These are phyloP conservation scores for Forbesichthys agassizii DNA, from an alignment of 2,113 vertebrate species.

Conservation along the genomic window DNA sequence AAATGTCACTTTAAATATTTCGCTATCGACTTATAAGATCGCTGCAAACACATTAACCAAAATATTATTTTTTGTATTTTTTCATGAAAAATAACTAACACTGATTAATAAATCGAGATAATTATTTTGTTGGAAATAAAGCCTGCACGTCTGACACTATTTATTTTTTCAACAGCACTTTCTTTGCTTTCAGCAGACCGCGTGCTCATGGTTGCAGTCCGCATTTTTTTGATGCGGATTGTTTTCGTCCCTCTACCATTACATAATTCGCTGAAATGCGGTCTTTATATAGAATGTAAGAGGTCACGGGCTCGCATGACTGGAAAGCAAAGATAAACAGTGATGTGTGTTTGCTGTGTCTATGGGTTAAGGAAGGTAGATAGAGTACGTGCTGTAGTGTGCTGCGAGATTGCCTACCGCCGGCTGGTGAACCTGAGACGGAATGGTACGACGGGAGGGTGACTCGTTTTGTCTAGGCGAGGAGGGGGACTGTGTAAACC, in stretches of 20 bases:
- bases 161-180: neutral
- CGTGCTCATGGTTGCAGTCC: constrained; percentile 46
- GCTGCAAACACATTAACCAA: neutral
- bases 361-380: constrained; percentile 22
- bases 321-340: constrained; percentile 1
- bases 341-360: constrained; percentile 26
- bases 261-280: constrained; percentile 51
- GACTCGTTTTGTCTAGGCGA: constrained; percentile 68
- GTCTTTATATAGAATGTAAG: constrained; percentile 29
- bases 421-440: constrained; percentile 63
- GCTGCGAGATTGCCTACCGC: constrained; percentile 16
- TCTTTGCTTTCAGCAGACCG: constrained; percentile 23
- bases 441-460: constrained; percentile 63
- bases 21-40: neutral
- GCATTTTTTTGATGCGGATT: constrained; percentile 43
- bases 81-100: too few species aligned
- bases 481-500: constrained; percentile 70
- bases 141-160: neutral
- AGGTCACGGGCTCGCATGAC: constrained; percentile 7
- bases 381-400: constrained; percentile 22
- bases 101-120: too few species aligned
- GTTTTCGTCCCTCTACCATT: constrained; percentile 59
- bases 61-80: too few species aligned
- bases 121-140: too few species aligned
- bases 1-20: constrained; percentile 57